Evolutionary conservation across 2,888 invertebrate genomes (phyloP), one percentile per base, ranked within the genome.

Genomic region (Crepidodera aurea): DNA sequence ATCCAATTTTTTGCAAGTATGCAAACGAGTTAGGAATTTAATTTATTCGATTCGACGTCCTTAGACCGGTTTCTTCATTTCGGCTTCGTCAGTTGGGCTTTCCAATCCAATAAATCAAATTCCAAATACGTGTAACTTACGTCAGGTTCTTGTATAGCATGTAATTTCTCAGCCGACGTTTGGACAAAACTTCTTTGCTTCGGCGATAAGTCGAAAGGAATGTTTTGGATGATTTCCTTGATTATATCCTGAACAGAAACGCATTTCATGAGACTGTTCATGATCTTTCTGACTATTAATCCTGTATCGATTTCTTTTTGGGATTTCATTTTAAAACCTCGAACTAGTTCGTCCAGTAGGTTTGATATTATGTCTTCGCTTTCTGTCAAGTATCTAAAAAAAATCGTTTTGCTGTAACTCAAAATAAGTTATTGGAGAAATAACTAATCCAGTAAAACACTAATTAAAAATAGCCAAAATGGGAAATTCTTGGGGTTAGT

Each of bases 111-210:
- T n/a, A n/a, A n/a, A n/a, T n/a, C n/a, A n/a, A n/a, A n/a, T n/a
- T n/a, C n/a, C n/a, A n/a, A n/a, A n/a, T n/a, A n/a, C n/a, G n/a
- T n/a, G n/a, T n/a, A n/a, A 44, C 56, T 51, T 65, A 74, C 73
- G 56, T 71, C 71, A 13, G 69, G 70, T 61, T 77, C 75, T 51
- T 75, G 71, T 18, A 79, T 51, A 16, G 62, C 46, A 58, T 70
- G 73, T 18, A 81, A 59, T 65, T 74, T 73, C 58, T 79, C 78
- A 0, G 79, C 78, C 12, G 73, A 69, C 1, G 61, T 54, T 60
- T 77, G 75, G 12, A 81, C 65, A 2, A 75, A 61, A 6, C 68
- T 67, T 19, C 66, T 67, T 54, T 79, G 73, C 22, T 74, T 69
- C 6, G 74, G 74, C 12, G 65, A 64, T 1, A 73, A 69, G 53